Base-by-base conservation (phyloP, 2,888 invertebrate genomes). In the Sinodicranocentrus sp. region DNA sequence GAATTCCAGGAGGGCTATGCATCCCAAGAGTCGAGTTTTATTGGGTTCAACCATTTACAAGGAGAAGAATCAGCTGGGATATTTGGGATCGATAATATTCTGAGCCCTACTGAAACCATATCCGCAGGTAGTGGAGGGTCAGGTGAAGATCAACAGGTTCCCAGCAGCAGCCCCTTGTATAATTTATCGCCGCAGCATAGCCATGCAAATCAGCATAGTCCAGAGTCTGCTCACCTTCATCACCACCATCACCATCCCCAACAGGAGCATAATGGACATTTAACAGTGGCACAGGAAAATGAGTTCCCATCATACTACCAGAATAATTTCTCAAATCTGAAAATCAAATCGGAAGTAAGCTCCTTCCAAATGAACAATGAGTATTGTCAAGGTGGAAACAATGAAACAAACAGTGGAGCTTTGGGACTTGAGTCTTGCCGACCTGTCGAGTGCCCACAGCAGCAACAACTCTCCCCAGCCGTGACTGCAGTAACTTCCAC, bases 271-370 rank as follows among this genome's bases (percentile, higher is more conserved):
- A 33, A 73, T 77, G 82, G 79, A 48, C 82, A 82, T 73, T 70
- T 83, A 61, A 17, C 57, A 10, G 43, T 72, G 28, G 63, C 57
- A 15, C 82, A 28, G 19, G 84, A 79, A 21, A 79, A 57, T 78
- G 82, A 84, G 57, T 86, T 84, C 77, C 82, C 86, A 84, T 80
- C 78, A 57, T 85, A 63, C 59, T 77, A 78, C 68, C 72, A 28
- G 43, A 80, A 28, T 61, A 70, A 23, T 78, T 73, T 65, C 61
- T 70, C 54, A 70, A 77, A 75, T 80, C 84, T 85, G 82, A 87
- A 87, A 86, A 85, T 86, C 33, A 88, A 86, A 76, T 85, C 86
- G 86, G 87, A 87, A 87, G 84, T 86, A 54, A 67, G 83, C 78
- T 79, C 86, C 68, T 88, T 88, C 76, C 73, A 84, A 61, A 65